A percentile compares a stretch with the other conserved stretches of the same genome.
Conservation (phyloP, 1,140 invertebrate genomes). For the Drosophila quadrilineata region DNA sequence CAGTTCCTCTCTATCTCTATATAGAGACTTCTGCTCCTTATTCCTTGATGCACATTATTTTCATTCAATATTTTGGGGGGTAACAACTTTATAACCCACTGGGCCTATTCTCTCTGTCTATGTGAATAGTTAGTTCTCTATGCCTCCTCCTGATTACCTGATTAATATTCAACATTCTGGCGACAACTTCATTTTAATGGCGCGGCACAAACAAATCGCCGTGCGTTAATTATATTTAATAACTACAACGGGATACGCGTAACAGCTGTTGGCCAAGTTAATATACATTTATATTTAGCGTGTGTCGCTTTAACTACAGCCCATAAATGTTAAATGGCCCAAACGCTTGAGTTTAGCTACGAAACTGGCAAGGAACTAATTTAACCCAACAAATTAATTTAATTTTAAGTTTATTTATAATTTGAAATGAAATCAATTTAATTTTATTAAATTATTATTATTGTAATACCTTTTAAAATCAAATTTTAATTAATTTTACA, state of each 20-base stretch:
- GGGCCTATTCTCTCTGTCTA: no score
- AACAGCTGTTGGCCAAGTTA: slow-evolving; percentile 62
- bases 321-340: slow-evolving; percentile 66
- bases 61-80: no score
- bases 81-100: no score
- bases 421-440: neutral
- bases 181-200: slow-evolving; percentile 67
- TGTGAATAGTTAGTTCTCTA: no score
- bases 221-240: slow-evolving; percentile 76
- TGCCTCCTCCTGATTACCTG: neutral
- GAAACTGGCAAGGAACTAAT: neutral
- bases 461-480: no score
- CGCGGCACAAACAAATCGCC: slow-evolving; percentile 58
- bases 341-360: slow-evolving; percentile 44
- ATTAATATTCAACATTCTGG: slow-evolving; percentile 44
- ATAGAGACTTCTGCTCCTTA: neutral
- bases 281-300: slow-evolving; percentile 46
- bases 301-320: slow-evolving; percentile 53
- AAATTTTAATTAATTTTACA: no score
- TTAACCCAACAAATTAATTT: neutral
- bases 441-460: no score
- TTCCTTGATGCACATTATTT: no score
- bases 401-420: neutral
- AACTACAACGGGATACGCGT: slow-evolving; percentile 45
- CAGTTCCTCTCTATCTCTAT: neutral